A percentile compares a stretch with the other conserved stretches of the same genome.
Conservation (phyloP, 2,797 vertebrate genomes). For the Amphiprion clarkii region DNA sequence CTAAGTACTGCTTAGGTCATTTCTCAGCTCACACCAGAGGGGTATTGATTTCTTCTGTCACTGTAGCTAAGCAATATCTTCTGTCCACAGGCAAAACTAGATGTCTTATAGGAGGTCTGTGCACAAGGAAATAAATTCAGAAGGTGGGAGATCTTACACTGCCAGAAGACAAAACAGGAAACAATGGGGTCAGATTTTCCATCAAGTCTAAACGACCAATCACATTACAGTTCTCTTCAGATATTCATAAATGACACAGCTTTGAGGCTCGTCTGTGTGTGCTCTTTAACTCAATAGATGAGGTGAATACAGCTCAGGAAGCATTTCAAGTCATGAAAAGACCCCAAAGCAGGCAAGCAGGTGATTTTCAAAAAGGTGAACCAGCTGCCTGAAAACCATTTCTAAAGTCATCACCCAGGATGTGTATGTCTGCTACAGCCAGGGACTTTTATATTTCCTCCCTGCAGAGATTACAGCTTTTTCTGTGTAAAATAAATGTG, state of each 20-base stretch:
- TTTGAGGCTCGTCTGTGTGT: slow-evolving; percentile 31
- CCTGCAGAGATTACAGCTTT: slow-evolving; percentile 18
- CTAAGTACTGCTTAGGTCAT: slow-evolving; percentile 61
- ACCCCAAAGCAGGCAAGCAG: not conserved
- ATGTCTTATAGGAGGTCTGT: slow-evolving; percentile 39
- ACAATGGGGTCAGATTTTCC: slow-evolving; percentile 19
- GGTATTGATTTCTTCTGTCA: slow-evolving; percentile 71
- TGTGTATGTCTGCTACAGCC: slow-evolving; percentile 15
- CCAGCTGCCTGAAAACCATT: not conserved
- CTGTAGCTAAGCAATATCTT: slow-evolving; percentile 72
- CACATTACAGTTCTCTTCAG: not conserved
- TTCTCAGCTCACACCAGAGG: slow-evolving; percentile 54
- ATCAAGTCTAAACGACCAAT: slow-evolving; percentile 23
- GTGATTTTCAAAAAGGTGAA: slow-evolving; percentile 2
- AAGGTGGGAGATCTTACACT: slow-evolving; percentile 25
- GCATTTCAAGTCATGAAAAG: slow-evolving; percentile 17
- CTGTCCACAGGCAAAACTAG: slow-evolving; percentile 49
- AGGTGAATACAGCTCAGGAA: slow-evolving; percentile 11
- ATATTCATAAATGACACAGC: slow-evolving; percentile 32
- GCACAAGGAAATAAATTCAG: slow-evolving; percentile 31
- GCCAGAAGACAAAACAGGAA: slow-evolving; percentile 15
- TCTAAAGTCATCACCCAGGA: slow-evolving; percentile 3
- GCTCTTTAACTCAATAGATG: slow-evolving; percentile 13
- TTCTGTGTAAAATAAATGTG: slow-evolving; percentile 38
- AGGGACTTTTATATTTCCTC: slow-evolving; percentile 20